Percentiles rank a stretch among this genome's conserved stretches.
These are phyloP conservation scores for Scleropages formosus DNA, from an alignment of 2,797 vertebrate species.

Conservation along the genomic window DNA sequence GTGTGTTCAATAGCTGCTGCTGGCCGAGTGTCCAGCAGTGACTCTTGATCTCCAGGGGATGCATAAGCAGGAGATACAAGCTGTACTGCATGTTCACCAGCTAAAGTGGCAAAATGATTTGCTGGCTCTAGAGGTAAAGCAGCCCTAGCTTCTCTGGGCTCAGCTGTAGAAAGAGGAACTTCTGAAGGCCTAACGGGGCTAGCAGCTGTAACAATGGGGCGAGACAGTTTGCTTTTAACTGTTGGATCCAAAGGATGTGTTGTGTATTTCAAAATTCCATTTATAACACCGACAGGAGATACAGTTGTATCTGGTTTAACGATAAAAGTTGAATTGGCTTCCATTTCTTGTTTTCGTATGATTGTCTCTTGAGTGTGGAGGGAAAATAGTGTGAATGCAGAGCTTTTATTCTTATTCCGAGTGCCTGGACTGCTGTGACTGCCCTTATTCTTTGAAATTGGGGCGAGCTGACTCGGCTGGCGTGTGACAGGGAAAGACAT, in stretches of 20 bases:
- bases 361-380: neutral
- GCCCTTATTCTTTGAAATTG: no score
- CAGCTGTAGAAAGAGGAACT: slow-evolving; percentile 7
- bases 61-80: neutral
- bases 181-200: neutral
- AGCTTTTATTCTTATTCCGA: no score
- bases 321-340: neutral
- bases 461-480: no score
- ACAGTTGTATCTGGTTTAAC: neutral
- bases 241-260: no score
- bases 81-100: neutral
- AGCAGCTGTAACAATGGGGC: neutral
- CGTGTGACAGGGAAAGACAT: no score
- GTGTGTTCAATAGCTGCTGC: neutral
- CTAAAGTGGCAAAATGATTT: no score
- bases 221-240: neutral
- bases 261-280: neutral
- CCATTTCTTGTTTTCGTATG: no score
- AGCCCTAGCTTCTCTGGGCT: neutral
- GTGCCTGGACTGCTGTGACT: no score
- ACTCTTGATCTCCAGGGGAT: neutral
- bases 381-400: no score
- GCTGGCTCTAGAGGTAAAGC: neutral
- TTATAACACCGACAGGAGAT: neutral
- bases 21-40: neutral